Evolutionary conservation across 2,113 vertebrate genomes (phyloP).

Genomic region (Cavia aperea): DNA sequence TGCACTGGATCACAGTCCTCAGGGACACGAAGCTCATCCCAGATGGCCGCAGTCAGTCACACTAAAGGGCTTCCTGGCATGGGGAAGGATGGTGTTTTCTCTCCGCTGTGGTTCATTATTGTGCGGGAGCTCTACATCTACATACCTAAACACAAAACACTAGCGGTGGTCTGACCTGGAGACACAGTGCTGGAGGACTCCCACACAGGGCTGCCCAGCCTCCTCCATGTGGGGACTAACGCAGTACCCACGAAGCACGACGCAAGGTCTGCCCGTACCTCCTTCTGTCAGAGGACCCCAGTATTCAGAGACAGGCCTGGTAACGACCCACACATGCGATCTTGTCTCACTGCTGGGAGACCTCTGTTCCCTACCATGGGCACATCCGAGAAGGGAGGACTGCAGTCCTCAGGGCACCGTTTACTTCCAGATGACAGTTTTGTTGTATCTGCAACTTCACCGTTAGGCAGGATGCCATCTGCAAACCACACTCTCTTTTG

Average conservation of each 20-base stretch:
- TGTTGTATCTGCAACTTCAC: conserved; percentile 89
- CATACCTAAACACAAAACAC: neutral
- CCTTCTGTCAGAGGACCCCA: conserved; percentile 11
- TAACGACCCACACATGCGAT: conserved; percentile 1
- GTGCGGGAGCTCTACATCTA: neutral
- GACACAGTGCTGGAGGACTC: neutral
- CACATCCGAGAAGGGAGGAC: conserved; percentile 57
- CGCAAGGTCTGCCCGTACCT: neutral
- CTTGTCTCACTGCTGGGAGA: neutral
- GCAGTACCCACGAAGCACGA: neutral
- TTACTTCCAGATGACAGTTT: conserved; percentile 81
- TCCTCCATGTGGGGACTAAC: neutral
- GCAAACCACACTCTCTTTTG: conserved; percentile 96
- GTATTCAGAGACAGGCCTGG: neutral
- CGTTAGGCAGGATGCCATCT: conserved; percentile 93
- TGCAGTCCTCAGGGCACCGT: conserved; percentile 80
- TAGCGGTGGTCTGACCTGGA: neutral
- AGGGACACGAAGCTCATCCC: neutral
- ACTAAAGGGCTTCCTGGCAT: neutral
- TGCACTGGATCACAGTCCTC: neutral
- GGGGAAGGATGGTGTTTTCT: neutral
- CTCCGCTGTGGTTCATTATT: neutral
- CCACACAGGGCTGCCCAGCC: neutral
- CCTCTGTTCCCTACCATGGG: conserved; percentile 65
- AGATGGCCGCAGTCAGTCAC: neutral